Evolutionary conservation across 2,888 invertebrate genomes (phyloP), one percentile per base, ranked within the genome.

Genomic region (Hirtodrosophila duncani): DNA sequence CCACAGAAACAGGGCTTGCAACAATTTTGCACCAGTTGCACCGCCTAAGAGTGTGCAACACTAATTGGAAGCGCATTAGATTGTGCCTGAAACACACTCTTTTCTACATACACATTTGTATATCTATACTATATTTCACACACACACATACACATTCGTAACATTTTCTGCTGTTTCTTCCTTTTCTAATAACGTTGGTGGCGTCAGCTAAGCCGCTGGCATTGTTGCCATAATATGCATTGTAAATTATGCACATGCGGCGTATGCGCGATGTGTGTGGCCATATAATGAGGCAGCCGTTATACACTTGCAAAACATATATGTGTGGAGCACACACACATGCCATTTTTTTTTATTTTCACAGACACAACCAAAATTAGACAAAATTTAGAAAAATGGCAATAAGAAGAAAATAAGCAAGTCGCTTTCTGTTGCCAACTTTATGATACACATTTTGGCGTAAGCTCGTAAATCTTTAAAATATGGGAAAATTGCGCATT

Each of bases 391-490:
- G n/a, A n/a, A n/a, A n/a, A n/a, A n/a, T n/a, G n/a, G n/a, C n/a
- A n/a, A n/a, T n/a, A n/a, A n/a, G n/a, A n/a, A n/a, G n/a, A n/a
- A n/a, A n/a, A n/a, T n/a, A 33, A 16, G 38, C 48, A 46, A 45
- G 37, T 55, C 56, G 36, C 42, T 29, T 56, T 61, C 45, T 37
- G 42, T 48, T 45, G 61, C 53, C 43, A 64, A 67, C 64, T 77
- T 71, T 72, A 71, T 72, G 69, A 57, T 63, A 49, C 42, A 53
- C 63, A 64, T 42, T 50, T 42, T 31, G 46, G 50, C 52, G 42
- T 37, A 44, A 44, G 52, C 61, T 71, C 71, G 78, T 71, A 77
- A 69, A 77, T 77, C 78, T 71, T 64, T 69, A 53, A 51, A 52
- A 49, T 68, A 41, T 33, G 6, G 68, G 60, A 66, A 58, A 75